Evolutionary conservation across 2,113 vertebrate genomes (phyloP).

Genomic region (Cryptomyrus ogoouensis): DNA sequence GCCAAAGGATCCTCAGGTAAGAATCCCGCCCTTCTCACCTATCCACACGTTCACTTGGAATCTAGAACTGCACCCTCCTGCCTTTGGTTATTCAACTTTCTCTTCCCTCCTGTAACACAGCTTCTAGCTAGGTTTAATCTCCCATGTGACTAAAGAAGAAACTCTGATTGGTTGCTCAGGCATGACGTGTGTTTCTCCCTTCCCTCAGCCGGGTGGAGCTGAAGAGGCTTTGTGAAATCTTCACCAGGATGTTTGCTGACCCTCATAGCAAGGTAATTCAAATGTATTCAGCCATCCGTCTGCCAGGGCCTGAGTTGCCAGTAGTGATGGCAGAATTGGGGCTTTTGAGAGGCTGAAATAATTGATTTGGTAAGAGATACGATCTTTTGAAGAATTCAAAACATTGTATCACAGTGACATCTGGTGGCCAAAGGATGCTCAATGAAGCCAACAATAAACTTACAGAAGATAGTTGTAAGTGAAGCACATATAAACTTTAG

Average conservation of each 20-base stretch:
- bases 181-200: conserved; percentile 28
- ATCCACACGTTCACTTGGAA: neutral
- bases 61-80: neutral
- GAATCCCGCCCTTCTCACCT: neutral
- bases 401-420: neutral
- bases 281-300: neutral
- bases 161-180: neutral
- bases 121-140: neutral
- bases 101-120: neutral
- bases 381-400: neutral
- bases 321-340: neutral
- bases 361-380: neutral
- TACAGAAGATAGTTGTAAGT: neutral
- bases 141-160: neutral
- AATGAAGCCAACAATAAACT: neutral
- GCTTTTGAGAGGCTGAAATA: neutral
- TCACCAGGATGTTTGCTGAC: conserved; percentile 93
- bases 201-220: conserved; percentile 82
- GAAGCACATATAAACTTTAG: neutral
- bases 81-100: neutral
- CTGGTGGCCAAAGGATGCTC: neutral
- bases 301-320: neutral
- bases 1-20: conserved; percentile 81
- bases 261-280: conserved; percentile 83
- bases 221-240: conserved; percentile 92